Base-by-base conservation (phyloP, 2,113 vertebrate species). In the Centropus bengalensis region DNA sequence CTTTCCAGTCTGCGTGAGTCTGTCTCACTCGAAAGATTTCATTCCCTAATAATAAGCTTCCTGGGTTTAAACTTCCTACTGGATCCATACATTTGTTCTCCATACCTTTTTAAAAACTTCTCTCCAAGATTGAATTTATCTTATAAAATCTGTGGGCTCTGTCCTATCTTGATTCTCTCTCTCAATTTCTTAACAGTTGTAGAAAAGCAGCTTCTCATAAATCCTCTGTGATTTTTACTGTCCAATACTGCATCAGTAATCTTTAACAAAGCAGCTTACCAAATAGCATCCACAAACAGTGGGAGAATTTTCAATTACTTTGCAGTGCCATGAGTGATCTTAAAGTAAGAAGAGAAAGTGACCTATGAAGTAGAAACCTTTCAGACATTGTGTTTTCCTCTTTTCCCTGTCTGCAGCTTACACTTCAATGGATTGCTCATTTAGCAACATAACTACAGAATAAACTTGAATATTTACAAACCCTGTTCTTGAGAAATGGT, bases 341-440 rank as follows among this genome's bases (percentile, higher is more conserved):
- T 69, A 73, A 77, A 76, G 67, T 32, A 82, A 71, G 45, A 69
- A 74, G 51, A 93, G 49, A 92, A 45, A 14, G 27, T 30, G 55
- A 93, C 55, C 91, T 77, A 30, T 49, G 80, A 88, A 88, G 71
- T 42, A 96, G 76, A 93, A 94, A 77, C 40, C 30, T 77, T 69
- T 42, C 42, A 44, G 54, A 83, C 88, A 83, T 40, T 24, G 22
- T 64, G 27, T 80, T 94, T 83, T 77, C 42, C 66, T 45, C 42
- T 54, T 90, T 88, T 76, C 16, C 45, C 73, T 80, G 59, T 28
- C 45, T 60, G 36, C 36, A 86, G 60, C n/a, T 86, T 33, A 47
- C 52, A 55, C 40, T 30, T 51, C 44, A 82, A 64, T n/a, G 30
- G 22, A 67, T 45, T 58, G 51, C 45, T 77, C 8, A 80, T 69